Evolutionary conservation across 2,113 vertebrate genomes (phyloP).

Genomic region (Grammomys dolichurus): DNA sequence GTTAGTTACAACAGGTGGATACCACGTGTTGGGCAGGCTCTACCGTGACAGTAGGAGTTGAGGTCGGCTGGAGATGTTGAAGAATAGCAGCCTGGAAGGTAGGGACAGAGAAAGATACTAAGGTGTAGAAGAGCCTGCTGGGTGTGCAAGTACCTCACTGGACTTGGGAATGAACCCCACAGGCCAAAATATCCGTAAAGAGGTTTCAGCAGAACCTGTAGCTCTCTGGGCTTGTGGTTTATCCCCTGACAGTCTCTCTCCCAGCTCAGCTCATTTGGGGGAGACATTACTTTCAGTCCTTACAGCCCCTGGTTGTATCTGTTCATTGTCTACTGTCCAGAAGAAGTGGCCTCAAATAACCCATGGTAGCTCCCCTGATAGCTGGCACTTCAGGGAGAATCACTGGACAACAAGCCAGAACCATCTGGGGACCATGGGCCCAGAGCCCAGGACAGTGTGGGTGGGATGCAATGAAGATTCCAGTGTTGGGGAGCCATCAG

Average conservation of each 20-base stretch:
- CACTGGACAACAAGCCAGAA: neutral
- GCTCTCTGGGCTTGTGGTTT: neutral
- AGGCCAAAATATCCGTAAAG: neutral
- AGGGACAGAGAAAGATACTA: too few species aligned
- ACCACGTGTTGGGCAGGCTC: accelerated
- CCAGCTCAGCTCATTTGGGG: neutral
- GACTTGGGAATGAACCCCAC: neutral
- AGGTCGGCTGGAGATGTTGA: neutral
- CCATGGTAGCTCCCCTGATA: neutral
- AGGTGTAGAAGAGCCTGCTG: neutral
- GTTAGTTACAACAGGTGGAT: accelerated
- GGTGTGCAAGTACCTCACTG: accelerated
- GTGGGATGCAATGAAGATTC: neutral
- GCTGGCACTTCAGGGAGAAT: neutral
- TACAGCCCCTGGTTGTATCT: neutral
- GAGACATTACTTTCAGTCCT: neutral
- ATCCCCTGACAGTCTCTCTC: neutral
- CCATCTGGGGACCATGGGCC: accelerated
- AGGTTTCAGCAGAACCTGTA: neutral
- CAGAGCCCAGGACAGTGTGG: neutral
- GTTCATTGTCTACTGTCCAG: neutral
- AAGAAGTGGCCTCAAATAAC: neutral
- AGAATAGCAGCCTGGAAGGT: accelerated
- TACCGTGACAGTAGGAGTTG: accelerated
- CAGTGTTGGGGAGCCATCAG: accelerated